phyloP scores from a whole-genome alignment of 2,113 vertebrate genomes.

The Acrocephalus kingi region DNA sequence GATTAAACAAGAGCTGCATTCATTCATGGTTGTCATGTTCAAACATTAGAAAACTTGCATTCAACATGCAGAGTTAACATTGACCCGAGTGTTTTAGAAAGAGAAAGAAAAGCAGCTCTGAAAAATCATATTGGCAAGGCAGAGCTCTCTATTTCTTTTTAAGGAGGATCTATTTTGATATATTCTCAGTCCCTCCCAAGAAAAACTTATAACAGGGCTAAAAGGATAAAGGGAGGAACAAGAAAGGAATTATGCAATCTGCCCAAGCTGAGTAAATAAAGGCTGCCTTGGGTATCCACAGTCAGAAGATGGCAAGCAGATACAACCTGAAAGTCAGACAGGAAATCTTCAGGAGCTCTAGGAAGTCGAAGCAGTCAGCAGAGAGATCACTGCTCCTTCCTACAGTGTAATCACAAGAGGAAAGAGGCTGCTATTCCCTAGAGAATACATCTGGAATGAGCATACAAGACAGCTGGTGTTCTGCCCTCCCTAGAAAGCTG shows the following conservation, averaged over 20 bases:
- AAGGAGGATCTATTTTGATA: not conserved
- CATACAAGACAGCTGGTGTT: not conserved
- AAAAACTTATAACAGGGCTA: not conserved
- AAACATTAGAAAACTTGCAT: conserved; percentile 36
- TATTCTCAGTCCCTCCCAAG: not conserved
- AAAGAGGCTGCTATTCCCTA: not conserved
- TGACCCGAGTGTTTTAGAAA: conserved; percentile 23
- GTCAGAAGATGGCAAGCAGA: not conserved
- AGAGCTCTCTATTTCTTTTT: not conserved
- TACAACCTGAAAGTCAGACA: not conserved
- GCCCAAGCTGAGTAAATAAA: conserved; percentile 3
- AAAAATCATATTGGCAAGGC: conserved; percentile 21
- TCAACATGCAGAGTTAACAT: conserved; percentile 47
- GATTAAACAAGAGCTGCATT: conserved; percentile 62
- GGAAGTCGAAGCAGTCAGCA: not conserved
- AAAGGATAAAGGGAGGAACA: not conserved
- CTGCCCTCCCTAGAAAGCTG: not conserved
- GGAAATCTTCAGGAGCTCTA: not conserved
- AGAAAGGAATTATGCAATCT: not conserved
- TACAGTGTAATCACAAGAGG: not conserved
- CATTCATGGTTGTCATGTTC: conserved; percentile 22
- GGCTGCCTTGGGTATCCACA: not conserved
- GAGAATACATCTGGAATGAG: not conserved
- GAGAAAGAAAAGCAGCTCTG: conserved; percentile 6
- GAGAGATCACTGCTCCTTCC: not conserved